Evolutionary conservation across 2,797 vertebrate genomes (phyloP).

Genomic region (Hafferia zeledoni): DNA sequence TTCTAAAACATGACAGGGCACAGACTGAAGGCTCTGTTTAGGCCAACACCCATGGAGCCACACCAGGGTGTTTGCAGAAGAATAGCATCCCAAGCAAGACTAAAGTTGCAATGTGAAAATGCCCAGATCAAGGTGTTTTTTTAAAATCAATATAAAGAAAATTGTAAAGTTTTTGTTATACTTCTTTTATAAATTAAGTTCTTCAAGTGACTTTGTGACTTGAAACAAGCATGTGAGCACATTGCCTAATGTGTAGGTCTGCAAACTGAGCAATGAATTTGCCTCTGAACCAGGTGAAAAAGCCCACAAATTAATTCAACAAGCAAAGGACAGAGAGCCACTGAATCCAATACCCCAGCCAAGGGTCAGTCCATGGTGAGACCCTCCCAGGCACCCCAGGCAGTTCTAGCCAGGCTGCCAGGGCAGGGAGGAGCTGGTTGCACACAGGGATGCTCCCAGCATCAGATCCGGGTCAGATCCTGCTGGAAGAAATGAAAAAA

Average conservation of each 20-base stretch:
- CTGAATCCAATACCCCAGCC: not conserved
- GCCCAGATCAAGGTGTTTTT: fast-evolving
- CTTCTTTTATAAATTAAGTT: not conserved
- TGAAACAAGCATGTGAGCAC: not conserved
- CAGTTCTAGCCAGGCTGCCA: not conserved
- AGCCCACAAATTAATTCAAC: not conserved
- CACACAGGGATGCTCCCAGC: not conserved
- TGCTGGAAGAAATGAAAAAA: not conserved
- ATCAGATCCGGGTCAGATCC: not conserved
- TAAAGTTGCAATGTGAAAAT: not conserved
- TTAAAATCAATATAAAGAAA: not conserved
- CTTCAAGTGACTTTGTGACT: not conserved
- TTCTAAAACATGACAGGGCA: constrained; percentile 35
- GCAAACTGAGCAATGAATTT: not conserved
- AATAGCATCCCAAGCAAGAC: not conserved
- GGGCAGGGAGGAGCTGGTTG: fast-evolving
- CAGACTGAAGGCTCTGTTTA: constrained; percentile 2
- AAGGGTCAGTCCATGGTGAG: not conserved
- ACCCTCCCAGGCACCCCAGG: not conserved
- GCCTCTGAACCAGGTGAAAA: not conserved
- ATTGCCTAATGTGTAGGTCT: not conserved
- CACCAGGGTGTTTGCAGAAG: not conserved
- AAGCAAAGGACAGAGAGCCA: not conserved
- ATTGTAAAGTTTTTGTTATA: not conserved
- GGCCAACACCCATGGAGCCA: not conserved